Evolutionary conservation across 2,888 invertebrate genomes (phyloP).

Genomic region (Tetropium fuscum): DNA sequence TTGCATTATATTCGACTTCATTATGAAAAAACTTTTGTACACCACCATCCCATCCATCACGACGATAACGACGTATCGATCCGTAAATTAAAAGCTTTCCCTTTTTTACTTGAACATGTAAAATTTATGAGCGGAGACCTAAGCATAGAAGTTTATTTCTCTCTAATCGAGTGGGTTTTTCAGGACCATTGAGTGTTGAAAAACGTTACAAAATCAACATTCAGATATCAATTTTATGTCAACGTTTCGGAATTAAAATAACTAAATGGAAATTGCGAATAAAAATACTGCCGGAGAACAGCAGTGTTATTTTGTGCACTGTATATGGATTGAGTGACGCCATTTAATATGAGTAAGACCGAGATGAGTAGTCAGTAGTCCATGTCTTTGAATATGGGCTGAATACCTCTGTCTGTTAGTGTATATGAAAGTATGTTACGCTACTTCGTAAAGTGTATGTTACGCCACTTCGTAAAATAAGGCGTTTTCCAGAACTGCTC

Average conservation of each 20-base stretch:
- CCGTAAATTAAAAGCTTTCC: slow-evolving; percentile 12
- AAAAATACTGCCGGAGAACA: slow-evolving; percentile 9
- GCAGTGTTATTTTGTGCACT: not conserved
- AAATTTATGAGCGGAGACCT: slow-evolving; percentile 6
- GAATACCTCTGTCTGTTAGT: too few species aligned
- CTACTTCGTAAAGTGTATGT: too few species aligned
- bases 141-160: not conserved
- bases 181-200: not conserved
- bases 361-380: too few species aligned
- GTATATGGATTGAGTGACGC: slow-evolving; percentile 6
- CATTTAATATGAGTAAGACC: too few species aligned
- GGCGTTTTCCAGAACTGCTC: too few species aligned
- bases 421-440: too few species aligned
- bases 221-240: not conserved
- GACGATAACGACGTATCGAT: slow-evolving; percentile 11
- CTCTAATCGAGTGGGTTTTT: not conserved
- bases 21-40: slow-evolving; percentile 13
- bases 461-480: too few species aligned
- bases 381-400: too few species aligned
- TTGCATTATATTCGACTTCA: slow-evolving; percentile 7
- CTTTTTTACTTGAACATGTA: slow-evolving; percentile 11
- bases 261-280: slow-evolving; percentile 1
- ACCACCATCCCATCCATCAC: slow-evolving; percentile 6
- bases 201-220: too few species aligned
- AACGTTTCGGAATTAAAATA: not conserved